Evolutionary conservation across 2,888 invertebrate genomes (phyloP).

Genomic region (Mantis religiosa): DNA sequence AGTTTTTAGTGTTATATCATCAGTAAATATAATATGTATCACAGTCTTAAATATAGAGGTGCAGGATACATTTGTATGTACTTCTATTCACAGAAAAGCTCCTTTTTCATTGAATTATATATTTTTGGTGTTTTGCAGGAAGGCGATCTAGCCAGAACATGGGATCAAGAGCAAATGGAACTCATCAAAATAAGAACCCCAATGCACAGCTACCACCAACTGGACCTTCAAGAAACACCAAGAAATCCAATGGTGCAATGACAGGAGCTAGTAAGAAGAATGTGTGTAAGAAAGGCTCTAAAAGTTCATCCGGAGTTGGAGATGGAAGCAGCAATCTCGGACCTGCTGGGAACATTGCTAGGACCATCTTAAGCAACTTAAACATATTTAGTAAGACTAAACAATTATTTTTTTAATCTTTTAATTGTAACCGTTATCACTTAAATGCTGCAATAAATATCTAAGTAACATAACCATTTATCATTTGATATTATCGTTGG

Average conservation of each 20-base stretch:
- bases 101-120: no score
- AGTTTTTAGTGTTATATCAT: no score
- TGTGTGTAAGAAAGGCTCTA: constrained; percentile 42
- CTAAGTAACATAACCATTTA: no score
- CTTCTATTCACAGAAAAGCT: no score
- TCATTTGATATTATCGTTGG: no score
- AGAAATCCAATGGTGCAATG: neutral
- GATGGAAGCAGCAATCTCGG: neutral
- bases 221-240: constrained; percentile 14
- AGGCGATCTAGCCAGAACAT: neutral
- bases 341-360: constrained; percentile 59
- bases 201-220: constrained; percentile 15
- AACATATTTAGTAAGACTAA: constrained; percentile 67
- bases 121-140: neutral
- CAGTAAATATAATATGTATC: no score
- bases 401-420: neutral
- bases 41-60: no score
- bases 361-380: constrained; percentile 75
- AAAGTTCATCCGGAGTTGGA: constrained; percentile 36
- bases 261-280: constrained; percentile 30
- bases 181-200: constrained; percentile 8
- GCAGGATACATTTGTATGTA: no score
- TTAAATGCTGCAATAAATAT: neutral
- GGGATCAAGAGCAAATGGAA: neutral
- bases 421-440: neutral